phyloP scores from a whole-genome alignment of 2,113 vertebrate genomes.

The Kryptolebias marmoratus region DNA sequence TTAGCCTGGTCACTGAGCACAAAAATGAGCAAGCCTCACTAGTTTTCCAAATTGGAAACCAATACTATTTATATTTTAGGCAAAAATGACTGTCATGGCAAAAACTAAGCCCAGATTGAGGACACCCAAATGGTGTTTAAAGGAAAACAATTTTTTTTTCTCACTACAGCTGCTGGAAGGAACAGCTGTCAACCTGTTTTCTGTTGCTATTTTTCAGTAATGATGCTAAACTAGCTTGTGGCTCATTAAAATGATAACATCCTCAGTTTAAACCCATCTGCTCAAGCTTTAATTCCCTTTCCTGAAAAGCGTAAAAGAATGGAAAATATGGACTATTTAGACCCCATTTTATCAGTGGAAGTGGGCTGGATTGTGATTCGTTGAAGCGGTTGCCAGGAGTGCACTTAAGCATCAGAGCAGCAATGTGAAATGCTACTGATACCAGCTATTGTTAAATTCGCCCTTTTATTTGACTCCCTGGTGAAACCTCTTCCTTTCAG shows the following conservation, averaged over 20 bases:
- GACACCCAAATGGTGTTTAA: too few relatives aligned
- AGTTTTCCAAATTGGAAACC: too few relatives aligned
- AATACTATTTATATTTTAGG: too few relatives aligned
- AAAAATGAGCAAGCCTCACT: too few relatives aligned
- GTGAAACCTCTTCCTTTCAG: not conserved
- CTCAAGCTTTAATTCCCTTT: not conserved
- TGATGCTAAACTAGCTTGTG: not conserved
- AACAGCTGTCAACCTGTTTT: conserved; percentile 6
- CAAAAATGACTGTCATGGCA: too few relatives aligned
- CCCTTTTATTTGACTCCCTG: not conserved
- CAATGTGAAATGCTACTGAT: not conserved
- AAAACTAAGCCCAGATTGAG: too few relatives aligned
- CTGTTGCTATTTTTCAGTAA: not conserved
- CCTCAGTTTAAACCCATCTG: not conserved
- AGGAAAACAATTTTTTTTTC: too few relatives aligned
- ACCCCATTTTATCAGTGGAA: not conserved
- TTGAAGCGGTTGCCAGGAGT: not conserved
- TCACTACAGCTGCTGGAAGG: too few relatives aligned
- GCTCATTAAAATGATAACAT: not conserved
- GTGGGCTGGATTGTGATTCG: not conserved
- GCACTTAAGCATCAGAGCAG: not conserved
- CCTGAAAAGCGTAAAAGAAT: not conserved
- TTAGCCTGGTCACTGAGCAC: too few relatives aligned
- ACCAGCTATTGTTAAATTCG: not conserved
- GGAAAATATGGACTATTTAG: not conserved